A percentile compares a stretch with the other conserved stretches of the same genome.
phyloP scores from a whole-genome alignment of 2,888 invertebrate genomes.

The Dermolepida albohirtum region DNA sequence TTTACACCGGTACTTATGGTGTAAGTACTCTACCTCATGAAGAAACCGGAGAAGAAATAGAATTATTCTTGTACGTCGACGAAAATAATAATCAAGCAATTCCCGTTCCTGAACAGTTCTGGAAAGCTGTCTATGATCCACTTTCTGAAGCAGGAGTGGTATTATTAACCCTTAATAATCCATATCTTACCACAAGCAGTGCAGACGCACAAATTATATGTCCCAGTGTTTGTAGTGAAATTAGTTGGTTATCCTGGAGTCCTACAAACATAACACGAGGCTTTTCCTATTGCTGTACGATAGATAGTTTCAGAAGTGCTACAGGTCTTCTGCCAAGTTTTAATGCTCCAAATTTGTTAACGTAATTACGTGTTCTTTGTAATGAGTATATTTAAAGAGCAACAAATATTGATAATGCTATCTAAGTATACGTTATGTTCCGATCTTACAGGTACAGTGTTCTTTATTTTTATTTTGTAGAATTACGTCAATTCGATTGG shows the following conservation, averaged over 20 bases:
- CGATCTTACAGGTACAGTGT: too few relatives aligned
- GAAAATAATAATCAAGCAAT: conserved; percentile 56
- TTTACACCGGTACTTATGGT: conserved; percentile 73
- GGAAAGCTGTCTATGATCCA: conserved; percentile 71
- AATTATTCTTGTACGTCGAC: conserved; percentile 57
- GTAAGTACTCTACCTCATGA: conserved; percentile 69
- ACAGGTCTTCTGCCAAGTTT: conserved; percentile 69
- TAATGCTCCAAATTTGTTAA: conserved; percentile 57
- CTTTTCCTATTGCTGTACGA: conserved; percentile 73
- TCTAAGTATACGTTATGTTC: too few relatives aligned
- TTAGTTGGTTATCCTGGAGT: conserved; percentile 72
- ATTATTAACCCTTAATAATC: conserved; percentile 75
- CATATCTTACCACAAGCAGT: conserved; percentile 57
- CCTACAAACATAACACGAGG: conserved; percentile 68
- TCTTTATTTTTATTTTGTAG: too few relatives aligned
- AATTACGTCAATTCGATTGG: too few relatives aligned
- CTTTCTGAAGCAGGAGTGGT: conserved; percentile 68
- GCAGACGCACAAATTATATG: conserved; percentile 53
- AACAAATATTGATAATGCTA: too few relatives aligned
- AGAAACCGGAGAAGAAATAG: conserved; percentile 49
- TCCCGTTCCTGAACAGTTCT: conserved; percentile 69
- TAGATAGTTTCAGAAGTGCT: conserved; percentile 69
- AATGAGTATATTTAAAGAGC: too few relatives aligned
- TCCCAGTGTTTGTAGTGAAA: conserved; percentile 67
- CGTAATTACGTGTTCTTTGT: neutral